Base-by-base conservation (phyloP, 2,797 vertebrate genomes). In the Anguilla obscura region DNA sequence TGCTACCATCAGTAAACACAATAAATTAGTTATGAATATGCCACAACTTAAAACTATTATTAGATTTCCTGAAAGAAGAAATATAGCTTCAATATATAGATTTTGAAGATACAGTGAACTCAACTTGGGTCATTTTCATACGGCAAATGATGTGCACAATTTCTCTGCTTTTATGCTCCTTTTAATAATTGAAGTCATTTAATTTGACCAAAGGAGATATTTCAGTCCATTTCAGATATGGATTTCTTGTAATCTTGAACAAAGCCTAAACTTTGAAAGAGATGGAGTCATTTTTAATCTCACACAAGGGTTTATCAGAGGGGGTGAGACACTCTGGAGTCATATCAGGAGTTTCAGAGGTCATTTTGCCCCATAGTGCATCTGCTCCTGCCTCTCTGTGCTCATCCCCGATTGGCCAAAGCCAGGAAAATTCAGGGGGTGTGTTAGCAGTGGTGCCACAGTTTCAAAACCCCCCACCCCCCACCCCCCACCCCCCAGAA, bases 351-450 rank as follows among this genome's bases (percentile, higher is more conserved):
- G 40, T 66, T 50, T 48, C n/a, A n/a, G 58, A 27, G 36, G 60
- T 71, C 30, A 48, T 58, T n/a, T 84, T 87, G 45, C 48, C 71
- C 69, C 80, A 7, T 45, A 54, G 58, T 48, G 85, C 48, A 90
- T 18, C 86, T 27, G 48, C 86, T 56, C 84, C 63, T 85, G 9
- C 83, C 90, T 88, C 56, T 71, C 21, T 87, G 89, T 88, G 66
- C 82, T 88, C 66, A 24, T 71, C 83, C 85, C 85, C 87, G 86
- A 91, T 90, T 91, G 90, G 90, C 84, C 89, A 30, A 69, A 85
- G 86, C 84, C 84, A 60, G 84, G 40, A 52, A 86, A 80, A 79
- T 60, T 45, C 16, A 5, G 84, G 86, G 85, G 69, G 84, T 10
- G 69, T 89, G 89, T 82, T n/a, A 36, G 50, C 48, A 60, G 86